Evolutionary conservation across 1,140 invertebrate species (phyloP), one percentile per base, ranked within the genome.

Genomic region (Cotesia vestalis): DNA sequence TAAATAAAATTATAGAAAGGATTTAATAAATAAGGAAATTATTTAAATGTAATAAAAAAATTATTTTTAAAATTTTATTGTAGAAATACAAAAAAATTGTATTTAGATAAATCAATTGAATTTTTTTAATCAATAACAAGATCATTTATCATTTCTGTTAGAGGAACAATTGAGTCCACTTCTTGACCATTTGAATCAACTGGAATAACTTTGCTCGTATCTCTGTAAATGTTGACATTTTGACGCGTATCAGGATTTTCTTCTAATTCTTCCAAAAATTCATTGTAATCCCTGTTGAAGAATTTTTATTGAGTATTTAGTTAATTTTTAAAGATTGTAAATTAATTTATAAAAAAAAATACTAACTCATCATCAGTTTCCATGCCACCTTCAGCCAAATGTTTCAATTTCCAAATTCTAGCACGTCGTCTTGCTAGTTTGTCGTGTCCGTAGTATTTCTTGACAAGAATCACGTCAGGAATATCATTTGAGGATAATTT

Each of bases 91-190:
- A 51, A 61, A 61, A 55, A 20, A 27, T 27, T 27, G 75, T 35
- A 78, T 57, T 75, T 60, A 51, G 69, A 73, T 64, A 73, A 62
- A 78, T 91, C 89, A 17, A 81, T 86, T 91, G 93, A 92, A 76
- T 92, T 91, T 17, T 90, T 90, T 79, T 95, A 94, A 69, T 93
- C 91, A 52, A 96, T 90, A n/a, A 88, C 88, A 72, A 99, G 88
- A 87, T 99, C 98, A 75, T 99, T 97, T 71, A 99, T 86, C 98
- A 99, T 99, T 88, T 99, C 98, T 72, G 95, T 94, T 0, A 99
- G 88, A 2, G 97, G 97, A 12, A 91, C 82, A 36, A 88, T 91
- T 2, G 91, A 91, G 81, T 94, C 92, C 57, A 91, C 88, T 59
- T 90, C 40, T 46, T 9, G 40, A 46, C 11, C 89, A 71, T 86